Percentiles rank a stretch among this genome's conserved stretches.
Conservation (phyloP, 1,140 invertebrate genomes). For the Zaprionus nigranus region DNA sequence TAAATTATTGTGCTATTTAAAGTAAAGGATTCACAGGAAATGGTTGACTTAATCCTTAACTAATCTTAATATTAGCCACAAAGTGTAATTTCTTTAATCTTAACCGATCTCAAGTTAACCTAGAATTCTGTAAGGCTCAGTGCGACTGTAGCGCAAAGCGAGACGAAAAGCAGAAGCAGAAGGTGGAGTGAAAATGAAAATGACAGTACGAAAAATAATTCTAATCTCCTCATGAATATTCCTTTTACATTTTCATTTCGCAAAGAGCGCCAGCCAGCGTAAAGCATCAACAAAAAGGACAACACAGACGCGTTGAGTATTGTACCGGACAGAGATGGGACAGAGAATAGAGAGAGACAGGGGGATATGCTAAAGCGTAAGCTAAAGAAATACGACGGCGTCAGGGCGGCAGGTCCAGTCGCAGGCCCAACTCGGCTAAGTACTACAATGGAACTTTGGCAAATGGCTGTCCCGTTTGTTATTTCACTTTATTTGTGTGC, state of each 20-base stretch:
- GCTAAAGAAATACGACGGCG: constrained; percentile 73
- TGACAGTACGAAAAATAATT: constrained; percentile 84
- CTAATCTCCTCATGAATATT: constrained; percentile 84
- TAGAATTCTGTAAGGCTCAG: background rate
- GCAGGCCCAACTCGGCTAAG: constrained; percentile 46
- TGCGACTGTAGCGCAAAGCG: constrained; percentile 35
- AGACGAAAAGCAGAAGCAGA: constrained; percentile 46
- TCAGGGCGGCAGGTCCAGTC: constrained; percentile 39
- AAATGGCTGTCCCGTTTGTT: constrained; percentile 65
- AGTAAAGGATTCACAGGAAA: background rate
- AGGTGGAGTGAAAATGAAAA: constrained; percentile 77
- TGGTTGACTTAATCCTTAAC: background rate
- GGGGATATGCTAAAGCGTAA: constrained; percentile 51
- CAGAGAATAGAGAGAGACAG: background rate
- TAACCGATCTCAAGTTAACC: background rate
- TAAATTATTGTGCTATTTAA: too few species aligned
- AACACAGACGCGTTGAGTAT: constrained; percentile 38
- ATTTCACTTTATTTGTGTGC: constrained; percentile 70
- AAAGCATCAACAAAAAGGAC: constrained; percentile 73
- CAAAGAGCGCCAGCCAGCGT: constrained; percentile 64
- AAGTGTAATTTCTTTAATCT: background rate
- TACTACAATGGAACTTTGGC: constrained; percentile 69
- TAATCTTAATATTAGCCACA: background rate
- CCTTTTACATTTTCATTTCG: constrained; percentile 81
- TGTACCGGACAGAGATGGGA: constrained; percentile 17